phyloP scores from a whole-genome alignment of 2,888 invertebrate genomes.

The Eilema sororculum region DNA sequence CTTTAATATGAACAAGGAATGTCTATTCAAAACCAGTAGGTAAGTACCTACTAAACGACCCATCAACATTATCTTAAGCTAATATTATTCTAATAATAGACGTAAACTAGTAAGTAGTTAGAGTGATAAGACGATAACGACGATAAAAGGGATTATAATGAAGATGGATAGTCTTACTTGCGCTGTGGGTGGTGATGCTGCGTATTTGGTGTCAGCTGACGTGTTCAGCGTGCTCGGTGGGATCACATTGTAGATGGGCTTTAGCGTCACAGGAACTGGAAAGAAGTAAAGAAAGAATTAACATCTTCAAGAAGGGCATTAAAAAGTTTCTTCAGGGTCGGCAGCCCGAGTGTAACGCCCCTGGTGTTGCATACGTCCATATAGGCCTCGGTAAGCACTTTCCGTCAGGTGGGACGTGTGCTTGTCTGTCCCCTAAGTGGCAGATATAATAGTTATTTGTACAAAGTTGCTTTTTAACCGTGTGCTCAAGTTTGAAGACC shows the following conservation, averaged over 20 bases:
- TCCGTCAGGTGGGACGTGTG: too few species aligned
- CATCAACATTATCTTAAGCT: slow-evolving; percentile 30
- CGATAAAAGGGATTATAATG: slow-evolving; percentile 64
- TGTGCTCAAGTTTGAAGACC: too few species aligned
- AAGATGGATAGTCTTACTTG: slow-evolving; percentile 72
- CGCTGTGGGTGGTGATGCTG: slow-evolving; percentile 69
- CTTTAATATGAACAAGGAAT: too few species aligned
- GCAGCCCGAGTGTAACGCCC: too few species aligned
- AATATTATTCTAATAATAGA: slow-evolving; percentile 40
- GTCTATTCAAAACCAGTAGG: not conserved
- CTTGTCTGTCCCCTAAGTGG: too few species aligned
- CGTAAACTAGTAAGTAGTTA: slow-evolving; percentile 43
- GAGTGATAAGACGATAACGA: slow-evolving; percentile 61
- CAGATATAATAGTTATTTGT: too few species aligned
- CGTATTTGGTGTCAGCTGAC: slow-evolving; percentile 68
- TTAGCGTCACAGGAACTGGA: slow-evolving; percentile 86
- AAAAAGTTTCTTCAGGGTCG: too few species aligned
- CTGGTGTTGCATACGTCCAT: too few species aligned
- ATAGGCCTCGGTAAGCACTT: too few species aligned
- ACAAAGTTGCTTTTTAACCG: too few species aligned
- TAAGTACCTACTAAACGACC: slow-evolving; percentile 1
- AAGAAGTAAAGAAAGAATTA: too few species aligned
- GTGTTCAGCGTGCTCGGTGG: slow-evolving; percentile 77
- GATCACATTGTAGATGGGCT: slow-evolving; percentile 88
- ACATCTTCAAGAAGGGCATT: too few species aligned